A percentile compares a stretch with the other conserved stretches of the same genome.
Evolutionary conservation across 2,797 vertebrate genomes (phyloP).

Genomic region (Lutjanus argentimaculatus): DNA sequence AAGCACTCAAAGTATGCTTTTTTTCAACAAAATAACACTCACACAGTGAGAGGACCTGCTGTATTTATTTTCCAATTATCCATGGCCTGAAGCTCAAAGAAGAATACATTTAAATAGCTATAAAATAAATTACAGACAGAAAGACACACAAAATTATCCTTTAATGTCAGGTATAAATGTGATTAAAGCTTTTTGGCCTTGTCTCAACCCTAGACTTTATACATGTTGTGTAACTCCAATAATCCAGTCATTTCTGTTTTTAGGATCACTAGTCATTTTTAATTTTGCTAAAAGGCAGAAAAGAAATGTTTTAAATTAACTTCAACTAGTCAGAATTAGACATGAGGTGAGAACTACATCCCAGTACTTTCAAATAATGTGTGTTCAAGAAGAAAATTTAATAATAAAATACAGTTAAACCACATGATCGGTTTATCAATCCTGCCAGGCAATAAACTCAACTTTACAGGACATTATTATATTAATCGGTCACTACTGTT

Average conservation of each 20-base stretch:
- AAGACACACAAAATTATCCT: neutral
- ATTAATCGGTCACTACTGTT: conserved; percentile 2
- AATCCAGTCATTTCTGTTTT: neutral
- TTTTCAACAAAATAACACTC: neutral
- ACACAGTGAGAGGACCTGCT: neutral
- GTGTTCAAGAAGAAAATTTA: neutral
- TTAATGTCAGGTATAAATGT: neutral
- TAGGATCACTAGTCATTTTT: neutral
- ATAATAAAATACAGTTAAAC: neutral
- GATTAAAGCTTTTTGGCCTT: neutral
- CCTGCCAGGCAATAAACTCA: neutral
- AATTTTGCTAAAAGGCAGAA: neutral
- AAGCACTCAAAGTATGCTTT: neutral
- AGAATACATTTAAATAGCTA: neutral
- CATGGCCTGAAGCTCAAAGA: neutral
- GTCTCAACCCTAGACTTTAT: neutral
- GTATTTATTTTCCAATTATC: neutral
- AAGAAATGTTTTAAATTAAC: neutral
- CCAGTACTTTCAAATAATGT: no score
- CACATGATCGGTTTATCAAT: neutral
- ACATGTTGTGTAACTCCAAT: neutral
- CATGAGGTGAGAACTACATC: neutral
- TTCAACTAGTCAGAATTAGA: neutral
- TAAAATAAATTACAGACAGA: neutral
- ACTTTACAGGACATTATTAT: neutral